phyloP scores from a whole-genome alignment of 1,140 invertebrate species.

The Pseudoatta argentina region DNA sequence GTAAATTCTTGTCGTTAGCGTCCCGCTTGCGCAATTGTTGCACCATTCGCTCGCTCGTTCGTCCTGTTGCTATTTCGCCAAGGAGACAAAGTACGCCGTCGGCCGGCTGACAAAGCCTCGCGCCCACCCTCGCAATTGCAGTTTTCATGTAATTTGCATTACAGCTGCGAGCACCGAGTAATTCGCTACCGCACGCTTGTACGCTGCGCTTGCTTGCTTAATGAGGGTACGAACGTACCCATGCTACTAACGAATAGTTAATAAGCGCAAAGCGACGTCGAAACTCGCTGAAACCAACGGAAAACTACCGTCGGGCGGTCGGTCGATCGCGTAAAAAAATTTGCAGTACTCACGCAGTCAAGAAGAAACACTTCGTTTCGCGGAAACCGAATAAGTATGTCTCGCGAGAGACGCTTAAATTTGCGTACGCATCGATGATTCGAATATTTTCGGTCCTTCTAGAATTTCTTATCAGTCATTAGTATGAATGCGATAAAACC shows the following conservation, averaged over 20 bases:
- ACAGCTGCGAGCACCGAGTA: conserved; percentile 72
- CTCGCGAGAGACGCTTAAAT: not conserved
- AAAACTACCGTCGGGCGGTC: conserved; percentile 57
- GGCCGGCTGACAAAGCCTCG: conserved; percentile 49
- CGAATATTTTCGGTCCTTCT: not conserved
- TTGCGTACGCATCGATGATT: not conserved
- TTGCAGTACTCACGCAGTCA: conserved; percentile 11
- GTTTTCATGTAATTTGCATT: conserved; percentile 78
- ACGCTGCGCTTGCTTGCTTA: conserved; percentile 61
- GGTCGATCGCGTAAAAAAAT: conserved; percentile 71
- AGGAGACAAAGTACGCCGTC: conserved; percentile 45
- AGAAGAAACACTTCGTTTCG: not conserved
- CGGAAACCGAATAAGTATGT: not conserved
- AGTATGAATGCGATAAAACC: not conserved
- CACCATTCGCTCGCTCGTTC: not conserved
- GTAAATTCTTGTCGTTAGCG: conserved; percentile 54
- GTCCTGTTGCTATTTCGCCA: not conserved
- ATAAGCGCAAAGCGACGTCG: conserved; percentile 72
- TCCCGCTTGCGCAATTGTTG: not conserved
- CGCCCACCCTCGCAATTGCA: conserved; percentile 60
- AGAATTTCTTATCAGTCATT: conserved; percentile 3
- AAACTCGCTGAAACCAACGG: conserved; percentile 67
- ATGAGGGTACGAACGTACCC: conserved; percentile 72
- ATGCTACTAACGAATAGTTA: conserved; percentile 75
- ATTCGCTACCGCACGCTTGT: conserved; percentile 70